phyloP scores from a whole-genome alignment of 2,113 vertebrate species.

The Embiotoca jacksoni region DNA sequence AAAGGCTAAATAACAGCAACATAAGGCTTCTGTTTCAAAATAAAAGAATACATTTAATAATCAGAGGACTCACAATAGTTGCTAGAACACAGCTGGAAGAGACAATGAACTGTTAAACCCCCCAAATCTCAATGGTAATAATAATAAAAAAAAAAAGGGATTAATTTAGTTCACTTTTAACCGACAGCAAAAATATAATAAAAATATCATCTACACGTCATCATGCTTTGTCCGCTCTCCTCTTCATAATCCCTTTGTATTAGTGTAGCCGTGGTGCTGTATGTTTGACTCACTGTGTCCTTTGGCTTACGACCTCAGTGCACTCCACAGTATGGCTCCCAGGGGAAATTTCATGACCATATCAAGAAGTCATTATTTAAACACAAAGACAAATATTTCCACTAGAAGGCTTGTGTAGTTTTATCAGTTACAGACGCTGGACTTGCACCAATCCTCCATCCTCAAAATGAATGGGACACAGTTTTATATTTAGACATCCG shows the following conservation, averaged over 20 bases:
- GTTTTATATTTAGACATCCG: constrained; percentile 41
- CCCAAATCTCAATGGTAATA: no score
- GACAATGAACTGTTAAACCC: no score
- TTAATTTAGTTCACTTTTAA: constrained; percentile 19
- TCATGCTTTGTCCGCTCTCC: neutral
- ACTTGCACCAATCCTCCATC: no score
- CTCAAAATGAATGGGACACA: constrained; percentile 14
- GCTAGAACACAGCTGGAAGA: no score
- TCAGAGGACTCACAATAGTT: no score
- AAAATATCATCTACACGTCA: no score
- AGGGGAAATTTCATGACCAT: neutral
- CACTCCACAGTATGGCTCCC: neutral
- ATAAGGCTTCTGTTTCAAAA: no score
- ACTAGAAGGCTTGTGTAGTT: no score
- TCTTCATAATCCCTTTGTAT: constrained; percentile 15
- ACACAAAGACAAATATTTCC: neutral
- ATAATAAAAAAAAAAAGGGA: neutral
- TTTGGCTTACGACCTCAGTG: neutral
- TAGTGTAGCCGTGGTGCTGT: constrained; percentile 13
- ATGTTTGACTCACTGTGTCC: constrained; percentile 5
- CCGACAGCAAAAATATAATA: neutral
- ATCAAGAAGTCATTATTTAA: neutral
- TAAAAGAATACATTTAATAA: no score
- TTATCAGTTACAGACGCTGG: no score
- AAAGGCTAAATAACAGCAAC: no score